These are phyloP conservation scores for Conistra vaccinii DNA, from an alignment of 2,888 invertebrate genomes.

Conservation along the genomic window DNA sequence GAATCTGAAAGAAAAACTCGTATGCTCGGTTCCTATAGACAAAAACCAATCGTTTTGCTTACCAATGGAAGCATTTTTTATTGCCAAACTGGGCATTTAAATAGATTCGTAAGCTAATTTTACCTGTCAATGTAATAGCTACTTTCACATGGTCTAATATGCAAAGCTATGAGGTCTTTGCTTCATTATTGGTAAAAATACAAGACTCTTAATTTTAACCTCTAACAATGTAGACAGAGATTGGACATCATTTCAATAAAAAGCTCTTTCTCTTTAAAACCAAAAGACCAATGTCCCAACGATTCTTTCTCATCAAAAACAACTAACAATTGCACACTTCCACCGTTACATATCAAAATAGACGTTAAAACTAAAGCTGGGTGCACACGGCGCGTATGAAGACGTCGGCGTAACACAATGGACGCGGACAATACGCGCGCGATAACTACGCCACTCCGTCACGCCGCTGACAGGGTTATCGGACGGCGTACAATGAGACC, in stretches of 20 bases:
- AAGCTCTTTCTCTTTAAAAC: neutral
- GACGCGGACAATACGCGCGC: slow-evolving; percentile 83
- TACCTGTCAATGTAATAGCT: too few species aligned
- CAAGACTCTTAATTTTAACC: too few species aligned
- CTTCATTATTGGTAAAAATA: too few species aligned
- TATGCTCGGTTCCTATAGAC: too few species aligned
- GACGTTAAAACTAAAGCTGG: slow-evolving; percentile 67
- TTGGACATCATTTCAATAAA: neutral
- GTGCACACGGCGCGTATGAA: slow-evolving; percentile 77
- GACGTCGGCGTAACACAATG: slow-evolving; percentile 85
- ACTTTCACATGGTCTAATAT: too few species aligned
- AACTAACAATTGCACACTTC: slow-evolving; percentile 23
- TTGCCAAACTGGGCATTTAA: too few species aligned
- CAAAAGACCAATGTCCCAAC: neutral
- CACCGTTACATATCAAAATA: slow-evolving; percentile 56
- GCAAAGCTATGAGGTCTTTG: too few species aligned
- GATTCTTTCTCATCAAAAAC: slow-evolving; percentile 14
- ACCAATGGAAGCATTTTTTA: too few species aligned
- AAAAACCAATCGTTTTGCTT: too few species aligned
- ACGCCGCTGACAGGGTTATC: slow-evolving; percentile 89
- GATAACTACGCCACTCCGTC: slow-evolving; percentile 89
- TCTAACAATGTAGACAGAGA: rapidly evolving
- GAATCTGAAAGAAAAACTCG: neutral
- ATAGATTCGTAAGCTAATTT: too few species aligned
- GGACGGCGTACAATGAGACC: slow-evolving; percentile 76